Evolutionary conservation across 2,888 invertebrate genomes (phyloP).

Genomic region (Scelioninae gen. 2): DNA sequence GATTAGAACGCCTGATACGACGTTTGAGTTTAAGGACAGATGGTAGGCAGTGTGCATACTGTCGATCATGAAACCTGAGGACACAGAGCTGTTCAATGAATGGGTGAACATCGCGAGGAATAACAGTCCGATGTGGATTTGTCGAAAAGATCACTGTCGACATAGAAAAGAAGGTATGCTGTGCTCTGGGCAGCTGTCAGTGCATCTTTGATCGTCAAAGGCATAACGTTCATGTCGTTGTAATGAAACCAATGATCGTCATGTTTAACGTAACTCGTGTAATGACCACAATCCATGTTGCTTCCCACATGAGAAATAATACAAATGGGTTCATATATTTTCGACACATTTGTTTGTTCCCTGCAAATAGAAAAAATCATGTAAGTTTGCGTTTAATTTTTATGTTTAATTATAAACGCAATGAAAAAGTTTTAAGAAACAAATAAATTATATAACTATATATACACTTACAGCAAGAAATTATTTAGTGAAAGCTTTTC

Average conservation of each 20-base stretch:
- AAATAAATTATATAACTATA: neutral
- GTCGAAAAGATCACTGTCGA: constrained; percentile 61
- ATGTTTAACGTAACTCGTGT: constrained; percentile 69
- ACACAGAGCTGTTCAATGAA: constrained; percentile 10
- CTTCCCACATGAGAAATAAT: constrained; percentile 69
- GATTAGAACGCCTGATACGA: constrained; percentile 19
- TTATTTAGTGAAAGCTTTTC: constrained; percentile 62
- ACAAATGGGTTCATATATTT: constrained; percentile 66
- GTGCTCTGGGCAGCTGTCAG: constrained; percentile 67
- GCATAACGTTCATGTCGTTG: constrained; percentile 67
- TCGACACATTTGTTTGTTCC: constrained; percentile 44
- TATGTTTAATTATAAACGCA: too few species aligned
- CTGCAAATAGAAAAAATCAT: constrained; percentile 37
- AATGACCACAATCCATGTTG: constrained; percentile 71
- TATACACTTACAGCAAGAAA: constrained; percentile 64
- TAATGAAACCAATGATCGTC: constrained; percentile 68
- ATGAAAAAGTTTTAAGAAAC: too few species aligned
- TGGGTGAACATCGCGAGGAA: constrained; percentile 31
- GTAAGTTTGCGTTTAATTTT: too few species aligned
- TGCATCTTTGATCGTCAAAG: constrained; percentile 66
- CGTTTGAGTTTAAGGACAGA: constrained; percentile 12
- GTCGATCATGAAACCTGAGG: constrained; percentile 18
- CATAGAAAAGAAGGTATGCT: constrained; percentile 69
- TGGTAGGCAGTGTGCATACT: constrained; percentile 1
- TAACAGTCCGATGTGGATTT: constrained; percentile 44